Percentiles rank a stretch among this genome's conserved stretches.
Conservation (phyloP, 2,888 invertebrate species). For the Syritta pipiens region DNA sequence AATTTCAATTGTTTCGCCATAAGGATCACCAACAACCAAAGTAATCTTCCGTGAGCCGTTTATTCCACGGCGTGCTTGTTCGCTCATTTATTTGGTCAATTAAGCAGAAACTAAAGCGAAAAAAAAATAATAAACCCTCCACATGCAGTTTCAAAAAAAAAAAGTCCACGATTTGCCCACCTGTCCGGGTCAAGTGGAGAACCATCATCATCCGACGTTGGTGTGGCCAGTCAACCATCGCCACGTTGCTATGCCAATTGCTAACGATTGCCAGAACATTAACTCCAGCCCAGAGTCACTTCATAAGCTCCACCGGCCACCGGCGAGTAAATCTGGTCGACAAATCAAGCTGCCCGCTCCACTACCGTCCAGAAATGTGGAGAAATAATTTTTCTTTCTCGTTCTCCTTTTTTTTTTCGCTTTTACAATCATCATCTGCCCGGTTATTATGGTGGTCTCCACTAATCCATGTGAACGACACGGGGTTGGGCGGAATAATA, state of each 20-base stretch:
- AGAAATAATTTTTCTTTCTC: too few relatives aligned
- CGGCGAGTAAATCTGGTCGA: not conserved
- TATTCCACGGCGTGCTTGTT: constrained; percentile 4
- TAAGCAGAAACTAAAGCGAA: constrained; percentile 49
- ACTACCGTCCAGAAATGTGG: constrained; percentile 20
- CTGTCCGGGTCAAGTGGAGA: too few relatives aligned
- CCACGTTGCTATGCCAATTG: constrained; percentile 47
- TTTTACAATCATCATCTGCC: constrained; percentile 24
- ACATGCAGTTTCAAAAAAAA: too few relatives aligned
- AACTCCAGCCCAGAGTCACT: constrained; percentile 45
- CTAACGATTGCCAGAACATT: constrained; percentile 48
- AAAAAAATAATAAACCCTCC: too few relatives aligned
- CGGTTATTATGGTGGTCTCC: constrained; percentile 26
- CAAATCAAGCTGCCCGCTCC: constrained; percentile 14
- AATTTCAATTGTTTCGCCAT: too few relatives aligned
- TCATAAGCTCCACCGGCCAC: constrained; percentile 14
- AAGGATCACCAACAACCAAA: constrained; percentile 21
- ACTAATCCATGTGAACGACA: constrained; percentile 45
- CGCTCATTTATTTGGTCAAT: constrained; percentile 40
- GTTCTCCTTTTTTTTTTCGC: constrained; percentile 1
- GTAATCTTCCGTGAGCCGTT: constrained; percentile 37
- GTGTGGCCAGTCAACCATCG: constrained; percentile 32
- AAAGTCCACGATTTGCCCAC: too few relatives aligned
- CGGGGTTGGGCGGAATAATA: too few relatives aligned
- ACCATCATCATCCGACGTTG: not conserved